These are phyloP conservation scores for Tachysurus vachellii DNA, from an alignment of 2,113 vertebrate genomes.

Conservation along the genomic window DNA sequence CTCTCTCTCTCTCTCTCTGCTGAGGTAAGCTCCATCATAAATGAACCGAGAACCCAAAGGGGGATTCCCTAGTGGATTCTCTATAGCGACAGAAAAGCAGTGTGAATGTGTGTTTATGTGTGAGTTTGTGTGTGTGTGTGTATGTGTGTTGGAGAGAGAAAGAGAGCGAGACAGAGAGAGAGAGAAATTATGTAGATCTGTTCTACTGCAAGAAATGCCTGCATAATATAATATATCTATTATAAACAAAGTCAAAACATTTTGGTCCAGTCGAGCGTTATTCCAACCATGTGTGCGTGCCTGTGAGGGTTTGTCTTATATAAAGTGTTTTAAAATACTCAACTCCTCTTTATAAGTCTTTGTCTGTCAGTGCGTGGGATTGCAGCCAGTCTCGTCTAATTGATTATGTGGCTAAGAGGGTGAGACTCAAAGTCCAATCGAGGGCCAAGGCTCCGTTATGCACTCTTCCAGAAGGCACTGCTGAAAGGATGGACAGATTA, in stretches of 20 bases:
- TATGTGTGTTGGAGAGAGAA: constrained; percentile 23
- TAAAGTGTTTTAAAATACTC: constrained; percentile 42
- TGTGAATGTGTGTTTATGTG: constrained; percentile 27
- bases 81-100: constrained; percentile 31
- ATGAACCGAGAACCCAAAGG: constrained; percentile 49
- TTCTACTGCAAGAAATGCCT: background rate
- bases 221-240: constrained; percentile 3
- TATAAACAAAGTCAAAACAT: constrained; percentile 32
- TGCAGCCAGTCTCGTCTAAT: constrained; percentile 48
- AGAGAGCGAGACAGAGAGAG: background rate
- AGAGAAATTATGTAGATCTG: background rate
- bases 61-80: constrained; percentile 43
- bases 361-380: constrained; percentile 41
- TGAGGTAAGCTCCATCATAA: constrained; percentile 51
- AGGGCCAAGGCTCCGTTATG: constrained; percentile 25
- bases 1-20: constrained; percentile 28
- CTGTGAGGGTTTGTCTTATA: constrained; percentile 9
- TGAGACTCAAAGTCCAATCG: constrained; percentile 38
- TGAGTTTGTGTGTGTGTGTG: constrained; percentile 28
- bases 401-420: constrained; percentile 46
- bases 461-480: constrained; percentile 36
- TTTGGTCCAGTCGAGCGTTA: constrained; percentile 4
- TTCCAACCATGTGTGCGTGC: constrained; percentile 15
- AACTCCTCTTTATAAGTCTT: constrained; percentile 40
- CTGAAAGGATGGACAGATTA: constrained; percentile 49